These are phyloP conservation scores for Orchestia grillus DNA, from an alignment of 1,140 invertebrate genomes.

Conservation along the genomic window DNA sequence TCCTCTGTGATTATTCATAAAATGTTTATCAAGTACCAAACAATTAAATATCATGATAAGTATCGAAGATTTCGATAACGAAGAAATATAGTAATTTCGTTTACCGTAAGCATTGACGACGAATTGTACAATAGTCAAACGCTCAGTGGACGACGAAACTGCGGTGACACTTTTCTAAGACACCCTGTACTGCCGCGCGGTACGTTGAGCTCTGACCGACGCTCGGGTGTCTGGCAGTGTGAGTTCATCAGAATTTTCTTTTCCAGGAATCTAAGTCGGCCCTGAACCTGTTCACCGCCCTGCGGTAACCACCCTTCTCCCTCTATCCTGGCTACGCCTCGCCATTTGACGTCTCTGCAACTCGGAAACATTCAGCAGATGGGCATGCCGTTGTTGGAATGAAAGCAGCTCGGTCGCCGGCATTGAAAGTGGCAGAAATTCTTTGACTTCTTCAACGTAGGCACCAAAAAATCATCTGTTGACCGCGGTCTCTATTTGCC, in stretches of 20 bases:
- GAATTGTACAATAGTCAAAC: too few species aligned
- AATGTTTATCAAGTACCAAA: too few species aligned
- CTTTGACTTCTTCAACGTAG: not conserved
- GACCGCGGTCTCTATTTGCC: too few species aligned
- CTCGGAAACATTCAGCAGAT: not conserved
- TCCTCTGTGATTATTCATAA: too few species aligned
- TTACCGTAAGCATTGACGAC: too few species aligned
- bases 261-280: slow-evolving; percentile 92
- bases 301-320: slow-evolving; percentile 74
- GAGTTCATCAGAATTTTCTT: slow-evolving; percentile 25
- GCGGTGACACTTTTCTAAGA: too few species aligned
- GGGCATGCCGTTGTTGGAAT: not conserved
- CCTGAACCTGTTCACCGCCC: slow-evolving; percentile 94
- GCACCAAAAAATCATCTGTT: too few species aligned
- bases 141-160: too few species aligned
- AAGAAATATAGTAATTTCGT: too few species aligned
- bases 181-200: too few species aligned
- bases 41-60: too few species aligned
- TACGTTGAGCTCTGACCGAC: not conserved
- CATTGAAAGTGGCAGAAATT: not conserved
- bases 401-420: not conserved
- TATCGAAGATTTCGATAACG: too few species aligned
- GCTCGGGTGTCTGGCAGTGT: not conserved
- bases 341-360: not conserved
- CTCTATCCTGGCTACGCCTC: not conserved